phyloP scores from a whole-genome alignment of 2,797 vertebrate species.

The Centropyge bicolor region DNA sequence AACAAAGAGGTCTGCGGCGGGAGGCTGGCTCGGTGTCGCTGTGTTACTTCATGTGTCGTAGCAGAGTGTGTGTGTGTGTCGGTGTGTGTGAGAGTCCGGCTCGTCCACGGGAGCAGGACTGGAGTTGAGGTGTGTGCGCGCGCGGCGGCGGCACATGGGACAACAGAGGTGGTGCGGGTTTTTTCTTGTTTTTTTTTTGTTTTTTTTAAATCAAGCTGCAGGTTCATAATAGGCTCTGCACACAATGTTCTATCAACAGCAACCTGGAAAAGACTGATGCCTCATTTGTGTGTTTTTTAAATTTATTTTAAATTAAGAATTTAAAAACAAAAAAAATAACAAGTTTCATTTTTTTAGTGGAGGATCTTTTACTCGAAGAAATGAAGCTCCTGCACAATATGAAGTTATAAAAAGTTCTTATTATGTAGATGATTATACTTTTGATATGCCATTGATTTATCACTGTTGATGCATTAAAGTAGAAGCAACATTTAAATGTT shows the following conservation, averaged over 20 bases:
- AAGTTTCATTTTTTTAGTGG: background rate
- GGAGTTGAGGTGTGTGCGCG: slow-evolving; percentile 43
- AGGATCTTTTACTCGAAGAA: background rate
- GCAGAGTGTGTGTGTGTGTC: slow-evolving; percentile 17
- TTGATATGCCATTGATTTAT: background rate
- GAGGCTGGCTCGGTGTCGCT: background rate
- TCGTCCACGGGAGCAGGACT: slow-evolving; percentile 25
- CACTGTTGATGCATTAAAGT: background rate
- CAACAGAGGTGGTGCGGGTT: slow-evolving; percentile 35
- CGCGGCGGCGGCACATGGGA: slow-evolving; percentile 60
- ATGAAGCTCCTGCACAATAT: background rate
- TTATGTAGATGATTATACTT: background rate
- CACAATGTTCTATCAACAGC: background rate
- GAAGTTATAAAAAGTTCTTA: background rate
- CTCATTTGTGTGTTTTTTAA: background rate
- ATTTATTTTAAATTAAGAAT: background rate
- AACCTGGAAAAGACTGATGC: background rate
- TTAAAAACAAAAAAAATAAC: background rate
- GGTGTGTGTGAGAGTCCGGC: slow-evolving; percentile 30
- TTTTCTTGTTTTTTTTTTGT: background rate
- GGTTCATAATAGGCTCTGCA: background rate
- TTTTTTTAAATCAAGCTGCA: background rate
- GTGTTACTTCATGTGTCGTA: background rate
- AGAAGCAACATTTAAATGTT: background rate
- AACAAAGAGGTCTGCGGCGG: background rate